phyloP scores from a whole-genome alignment of 2,797 vertebrate genomes.

The Enteromius anoplus region DNA sequence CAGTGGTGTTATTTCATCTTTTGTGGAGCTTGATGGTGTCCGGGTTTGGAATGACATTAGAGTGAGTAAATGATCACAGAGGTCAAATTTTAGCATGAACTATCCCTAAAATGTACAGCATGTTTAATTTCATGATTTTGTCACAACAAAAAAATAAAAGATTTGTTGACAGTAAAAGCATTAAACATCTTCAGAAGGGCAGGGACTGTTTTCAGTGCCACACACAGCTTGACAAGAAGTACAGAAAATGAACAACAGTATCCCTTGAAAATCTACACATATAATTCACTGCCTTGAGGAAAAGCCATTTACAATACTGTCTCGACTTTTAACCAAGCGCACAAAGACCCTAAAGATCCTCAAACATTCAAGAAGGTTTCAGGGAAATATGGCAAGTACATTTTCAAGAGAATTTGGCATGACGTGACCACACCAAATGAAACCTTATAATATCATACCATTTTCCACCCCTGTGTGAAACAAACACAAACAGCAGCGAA shows the following conservation, averaged over 20 bases:
- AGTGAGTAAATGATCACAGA: background rate
- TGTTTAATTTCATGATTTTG: background rate
- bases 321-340: background rate
- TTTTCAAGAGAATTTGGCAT: constrained; percentile 19
- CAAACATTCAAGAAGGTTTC: constrained; percentile 6
- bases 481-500: constrained; percentile 38
- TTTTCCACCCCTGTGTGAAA: constrained; percentile 49
- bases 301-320: background rate
- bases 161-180: background rate
- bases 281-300: background rate
- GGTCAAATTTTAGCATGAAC: background rate
- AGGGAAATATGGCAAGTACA: background rate
- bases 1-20: background rate
- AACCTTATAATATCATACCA: constrained; percentile 23
- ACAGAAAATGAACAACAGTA: background rate
- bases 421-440: constrained; percentile 7
- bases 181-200: background rate
- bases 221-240: constrained; percentile 1
- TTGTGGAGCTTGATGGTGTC: background rate
- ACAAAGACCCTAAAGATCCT: background rate
- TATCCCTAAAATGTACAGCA: background rate
- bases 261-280: constrained; percentile 38
- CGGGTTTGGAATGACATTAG: background rate
- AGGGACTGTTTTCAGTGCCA: background rate
- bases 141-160: background rate